phyloP scores from a whole-genome alignment of 2,888 invertebrate genomes.

The Pollenia griseotomentosa region DNA sequence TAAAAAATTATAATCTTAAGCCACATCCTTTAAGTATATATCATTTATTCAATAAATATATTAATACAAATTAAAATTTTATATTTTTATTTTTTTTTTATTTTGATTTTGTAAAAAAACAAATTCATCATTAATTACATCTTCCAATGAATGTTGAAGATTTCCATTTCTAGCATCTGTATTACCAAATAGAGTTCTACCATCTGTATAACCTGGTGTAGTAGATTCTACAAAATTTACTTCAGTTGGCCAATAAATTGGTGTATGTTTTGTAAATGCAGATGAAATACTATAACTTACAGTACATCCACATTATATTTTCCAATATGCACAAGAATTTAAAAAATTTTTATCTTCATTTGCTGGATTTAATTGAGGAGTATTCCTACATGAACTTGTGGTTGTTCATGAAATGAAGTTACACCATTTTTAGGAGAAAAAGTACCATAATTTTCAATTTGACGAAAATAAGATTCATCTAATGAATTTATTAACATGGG shows the following conservation, averaged over 20 bases:
- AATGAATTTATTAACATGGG: no score
- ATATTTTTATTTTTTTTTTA: background rate
- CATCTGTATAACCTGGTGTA: background rate
- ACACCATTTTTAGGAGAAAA: no score
- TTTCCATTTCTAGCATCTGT: background rate
- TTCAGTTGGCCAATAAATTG: background rate
- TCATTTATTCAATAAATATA: background rate
- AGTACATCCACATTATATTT: constrained; percentile 4
- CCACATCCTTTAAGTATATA: constrained; percentile 15
- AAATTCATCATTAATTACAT: background rate
- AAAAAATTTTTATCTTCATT: constrained; percentile 17
- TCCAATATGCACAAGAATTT: constrained; percentile 32
- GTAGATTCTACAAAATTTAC: background rate
- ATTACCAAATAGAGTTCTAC: background rate
- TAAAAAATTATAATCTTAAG: constrained; percentile 13
- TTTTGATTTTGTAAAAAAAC: background rate
- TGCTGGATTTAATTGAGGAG: constrained; percentile 36
- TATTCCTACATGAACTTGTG: constrained; percentile 45
- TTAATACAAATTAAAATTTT: background rate
- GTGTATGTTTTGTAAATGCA: background rate
- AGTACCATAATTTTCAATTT: no score
- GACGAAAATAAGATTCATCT: no score
- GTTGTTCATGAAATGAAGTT: background rate
- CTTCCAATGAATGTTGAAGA: background rate
- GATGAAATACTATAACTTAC: background rate